Evolutionary conservation across 2,888 invertebrate species (phyloP).

Genomic region (Eupithecia subumbrata): DNA sequence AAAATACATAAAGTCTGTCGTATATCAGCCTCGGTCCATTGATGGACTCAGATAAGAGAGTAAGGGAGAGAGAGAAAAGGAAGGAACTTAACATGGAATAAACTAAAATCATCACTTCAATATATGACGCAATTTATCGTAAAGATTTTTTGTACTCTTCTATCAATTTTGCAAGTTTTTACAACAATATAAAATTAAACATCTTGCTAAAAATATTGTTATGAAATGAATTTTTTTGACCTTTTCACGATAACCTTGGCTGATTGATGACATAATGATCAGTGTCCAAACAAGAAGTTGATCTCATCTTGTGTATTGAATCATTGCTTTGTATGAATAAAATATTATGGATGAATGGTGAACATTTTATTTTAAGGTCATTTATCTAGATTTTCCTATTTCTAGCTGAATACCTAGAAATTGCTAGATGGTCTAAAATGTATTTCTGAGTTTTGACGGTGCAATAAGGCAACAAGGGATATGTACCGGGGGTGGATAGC

Average conservation of each 20-base stretch:
- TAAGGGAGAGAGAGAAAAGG: background rate
- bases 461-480: too few species aligned
- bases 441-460: too few species aligned
- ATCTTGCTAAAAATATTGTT: slow-evolving; percentile 12
- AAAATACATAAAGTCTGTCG: too few species aligned
- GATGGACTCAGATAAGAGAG: too few species aligned
- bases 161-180: slow-evolving; percentile 8
- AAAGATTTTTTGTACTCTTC: background rate
- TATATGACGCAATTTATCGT: background rate
- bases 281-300: slow-evolving; percentile 21
- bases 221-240: slow-evolving; percentile 21
- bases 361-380: background rate
- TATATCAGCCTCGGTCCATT: too few species aligned
- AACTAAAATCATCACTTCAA: background rate
- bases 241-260: slow-evolving; percentile 25
- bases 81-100: background rate
- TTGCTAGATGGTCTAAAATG: background rate
- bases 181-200: slow-evolving; percentile 9
- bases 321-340: slow-evolving; percentile 20
- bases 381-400: too few species aligned
- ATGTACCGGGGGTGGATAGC: too few species aligned
- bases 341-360: background rate
- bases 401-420: too few species aligned
- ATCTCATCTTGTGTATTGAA: slow-evolving; percentile 30
- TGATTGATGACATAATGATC: slow-evolving; percentile 28